phyloP scores from a whole-genome alignment of 2,797 vertebrate species.

The Chloroceryle inda region DNA sequence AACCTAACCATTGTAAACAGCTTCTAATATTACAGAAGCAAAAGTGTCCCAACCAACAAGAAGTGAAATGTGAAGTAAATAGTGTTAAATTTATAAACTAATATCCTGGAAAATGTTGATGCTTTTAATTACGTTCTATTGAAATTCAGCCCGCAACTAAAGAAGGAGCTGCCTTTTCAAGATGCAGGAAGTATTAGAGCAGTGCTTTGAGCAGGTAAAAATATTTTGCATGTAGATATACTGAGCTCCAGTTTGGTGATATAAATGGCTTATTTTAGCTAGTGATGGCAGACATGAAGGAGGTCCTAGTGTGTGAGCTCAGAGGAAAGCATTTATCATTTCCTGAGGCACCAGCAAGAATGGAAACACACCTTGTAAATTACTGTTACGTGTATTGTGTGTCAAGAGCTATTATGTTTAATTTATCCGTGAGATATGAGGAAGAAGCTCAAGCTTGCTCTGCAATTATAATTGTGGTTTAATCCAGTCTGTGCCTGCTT shows the following conservation, averaged over 20 bases:
- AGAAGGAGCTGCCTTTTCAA: not conserved
- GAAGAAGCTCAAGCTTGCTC: not conserved
- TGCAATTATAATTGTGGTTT: not conserved
- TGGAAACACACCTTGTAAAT: not conserved
- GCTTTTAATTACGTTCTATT: not conserved
- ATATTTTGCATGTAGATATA: not conserved
- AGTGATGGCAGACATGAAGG: not conserved
- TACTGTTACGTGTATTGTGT: not conserved
- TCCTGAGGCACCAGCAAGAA: not conserved
- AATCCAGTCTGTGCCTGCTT: not conserved
- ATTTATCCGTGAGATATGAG: not conserved
- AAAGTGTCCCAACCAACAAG: not conserved
- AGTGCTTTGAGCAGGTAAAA: not conserved
- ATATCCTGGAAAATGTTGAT: not conserved
- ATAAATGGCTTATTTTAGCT: not conserved
- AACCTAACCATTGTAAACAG: not conserved
- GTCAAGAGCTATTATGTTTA: not conserved
- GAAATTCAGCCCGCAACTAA: not conserved
- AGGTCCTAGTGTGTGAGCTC: not conserved
- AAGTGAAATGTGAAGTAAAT: not conserved
- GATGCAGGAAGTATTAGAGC: not conserved
- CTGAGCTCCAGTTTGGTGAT: not conserved
- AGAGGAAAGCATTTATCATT: not conserved
- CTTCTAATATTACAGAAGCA: not conserved
- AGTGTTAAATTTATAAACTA: not conserved